Conservation (phyloP, 2,113 vertebrate genomes). For the Cryptotis parvus region DNA sequence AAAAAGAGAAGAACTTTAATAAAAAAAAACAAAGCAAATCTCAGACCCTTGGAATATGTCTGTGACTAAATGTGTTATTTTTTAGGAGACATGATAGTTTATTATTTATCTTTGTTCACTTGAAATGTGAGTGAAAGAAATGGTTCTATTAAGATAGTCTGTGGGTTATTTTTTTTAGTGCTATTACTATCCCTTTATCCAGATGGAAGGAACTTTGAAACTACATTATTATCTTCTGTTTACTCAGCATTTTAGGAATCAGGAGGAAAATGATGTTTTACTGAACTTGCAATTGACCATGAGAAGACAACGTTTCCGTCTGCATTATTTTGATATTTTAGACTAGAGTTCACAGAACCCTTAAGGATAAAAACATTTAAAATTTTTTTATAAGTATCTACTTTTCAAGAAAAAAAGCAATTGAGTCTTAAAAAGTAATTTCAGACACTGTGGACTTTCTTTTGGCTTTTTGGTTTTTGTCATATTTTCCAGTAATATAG, state of each 20-base stretch:
- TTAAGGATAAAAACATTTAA: background rate
- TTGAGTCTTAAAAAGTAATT: conserved; percentile 38
- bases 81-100: background rate
- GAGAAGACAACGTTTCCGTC: background rate
- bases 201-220: background rate
- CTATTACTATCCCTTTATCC: background rate
- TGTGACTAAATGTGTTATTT: background rate
- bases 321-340: background rate
- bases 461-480: background rate
- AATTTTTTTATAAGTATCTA: conserved; percentile 11
- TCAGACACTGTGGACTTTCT: background rate
- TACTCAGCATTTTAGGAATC: conserved; percentile 53
- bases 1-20: too few relatives aligned
- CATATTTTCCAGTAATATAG: background rate
- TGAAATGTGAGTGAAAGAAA: background rate
- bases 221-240: background rate
- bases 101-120: background rate
- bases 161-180: background rate
- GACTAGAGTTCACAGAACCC: background rate
- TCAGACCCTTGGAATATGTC: background rate
- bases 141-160: background rate
- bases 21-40: background rate
- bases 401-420: conserved; percentile 34
- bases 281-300: background rate
- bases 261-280: background rate